A percentile compares a stretch with the other conserved stretches of the same genome.
Conservation (phyloP, 2,888 invertebrate genomes). For the Pocota personata region DNA sequence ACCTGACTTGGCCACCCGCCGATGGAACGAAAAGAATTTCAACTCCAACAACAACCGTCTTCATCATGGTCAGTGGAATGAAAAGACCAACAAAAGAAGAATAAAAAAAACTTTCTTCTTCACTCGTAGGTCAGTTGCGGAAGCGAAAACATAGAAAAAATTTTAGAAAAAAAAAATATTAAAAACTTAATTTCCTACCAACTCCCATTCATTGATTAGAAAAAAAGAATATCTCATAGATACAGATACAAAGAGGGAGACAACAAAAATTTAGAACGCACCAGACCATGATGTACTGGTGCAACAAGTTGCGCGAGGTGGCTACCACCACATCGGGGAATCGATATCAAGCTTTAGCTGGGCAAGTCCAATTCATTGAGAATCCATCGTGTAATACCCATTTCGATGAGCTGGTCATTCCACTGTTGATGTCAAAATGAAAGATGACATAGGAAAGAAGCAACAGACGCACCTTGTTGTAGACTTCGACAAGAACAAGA, state of each 20-base stretch:
- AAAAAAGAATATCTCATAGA: neutral
- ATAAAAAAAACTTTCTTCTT: slow-evolving; percentile 53
- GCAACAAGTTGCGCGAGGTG: neutral
- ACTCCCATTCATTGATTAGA: slow-evolving; percentile 3
- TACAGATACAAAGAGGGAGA: neutral
- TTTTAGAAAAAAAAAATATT: neutral
- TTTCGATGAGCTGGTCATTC: slow-evolving; percentile 15
- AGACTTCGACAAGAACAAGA: slow-evolving; percentile 27
- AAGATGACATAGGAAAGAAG: slow-evolving; percentile 52
- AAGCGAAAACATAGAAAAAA: slow-evolving; percentile 25
- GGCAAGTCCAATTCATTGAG: slow-evolving; percentile 46
- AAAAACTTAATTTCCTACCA: slow-evolving; percentile 21
- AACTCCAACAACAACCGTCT: neutral
- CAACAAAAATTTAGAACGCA: slow-evolving; percentile 28
- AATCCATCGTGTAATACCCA: slow-evolving; percentile 27
- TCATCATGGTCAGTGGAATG: neutral
- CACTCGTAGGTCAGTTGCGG: slow-evolving; percentile 59
- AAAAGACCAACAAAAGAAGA: neutral
- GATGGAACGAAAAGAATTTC: neutral
- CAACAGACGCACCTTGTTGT: slow-evolving; percentile 34
- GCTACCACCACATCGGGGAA: slow-evolving; percentile 4
- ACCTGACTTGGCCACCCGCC: slow-evolving; percentile 59
- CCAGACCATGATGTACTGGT: slow-evolving; percentile 25
- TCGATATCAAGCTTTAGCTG: slow-evolving; percentile 23
- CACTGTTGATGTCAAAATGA: slow-evolving; percentile 56